Conservation (phyloP, 2,888 invertebrate species). For the Hipparchia sbordonii region DNA sequence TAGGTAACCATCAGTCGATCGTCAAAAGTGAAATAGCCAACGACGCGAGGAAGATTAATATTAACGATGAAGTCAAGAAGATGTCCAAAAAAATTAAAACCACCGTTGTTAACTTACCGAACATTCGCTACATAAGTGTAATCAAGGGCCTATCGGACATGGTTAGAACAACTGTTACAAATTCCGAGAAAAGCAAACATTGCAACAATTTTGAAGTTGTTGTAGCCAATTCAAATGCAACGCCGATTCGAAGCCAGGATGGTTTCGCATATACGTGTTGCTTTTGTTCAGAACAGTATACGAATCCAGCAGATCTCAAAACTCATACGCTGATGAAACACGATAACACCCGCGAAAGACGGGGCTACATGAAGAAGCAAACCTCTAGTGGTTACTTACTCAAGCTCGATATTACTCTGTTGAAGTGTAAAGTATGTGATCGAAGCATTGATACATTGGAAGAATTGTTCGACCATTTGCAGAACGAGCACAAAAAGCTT, state of each 20-base stretch:
- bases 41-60: constrained; percentile 5
- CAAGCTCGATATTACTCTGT: constrained; percentile 12
- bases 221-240: neutral
- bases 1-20: constrained; percentile 20
- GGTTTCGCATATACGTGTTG: constrained; percentile 5
- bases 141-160: neutral
- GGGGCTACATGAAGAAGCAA: neutral
- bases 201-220: neutral
- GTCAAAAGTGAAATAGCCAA: constrained; percentile 19
- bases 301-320: constrained; percentile 3
- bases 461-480: constrained; percentile 5
- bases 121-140: neutral
- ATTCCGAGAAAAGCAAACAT: constrained; percentile 1
- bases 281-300: constrained; percentile 2
- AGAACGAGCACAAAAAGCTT: neutral
- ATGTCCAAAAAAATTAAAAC: neutral
- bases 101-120: neutral
- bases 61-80: neutral
- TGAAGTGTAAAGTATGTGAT: constrained; percentile 8
- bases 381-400: neutral
- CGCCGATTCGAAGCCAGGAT: neutral
- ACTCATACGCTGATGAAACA: constrained; percentile 2
- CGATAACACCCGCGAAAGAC: neutral
- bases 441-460: constrained; percentile 3
- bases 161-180: neutral